A percentile compares a stretch with the other conserved stretches of the same genome.
phyloP scores from a whole-genome alignment of 1,140 invertebrate species.

The Oryctes rhinoceros region DNA sequence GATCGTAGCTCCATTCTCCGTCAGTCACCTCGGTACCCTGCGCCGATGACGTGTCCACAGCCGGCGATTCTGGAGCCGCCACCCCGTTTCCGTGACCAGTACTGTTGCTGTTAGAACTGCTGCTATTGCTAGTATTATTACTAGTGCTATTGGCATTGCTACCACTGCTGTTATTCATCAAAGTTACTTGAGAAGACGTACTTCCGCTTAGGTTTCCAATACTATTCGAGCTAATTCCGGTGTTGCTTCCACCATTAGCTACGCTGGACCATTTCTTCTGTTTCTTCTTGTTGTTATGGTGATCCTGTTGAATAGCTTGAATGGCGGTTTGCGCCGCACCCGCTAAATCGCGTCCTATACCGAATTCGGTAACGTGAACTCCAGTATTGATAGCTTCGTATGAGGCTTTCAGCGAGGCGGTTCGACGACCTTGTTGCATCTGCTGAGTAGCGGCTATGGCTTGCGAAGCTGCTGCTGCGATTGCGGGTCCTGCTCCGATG shows the following conservation, averaged over 20 bases:
- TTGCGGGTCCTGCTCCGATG: slow-evolving; percentile 85
- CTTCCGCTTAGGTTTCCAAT: not conserved
- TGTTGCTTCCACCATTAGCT: slow-evolving; percentile 47
- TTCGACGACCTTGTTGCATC: slow-evolving; percentile 93
- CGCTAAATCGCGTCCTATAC: slow-evolving; percentile 73
- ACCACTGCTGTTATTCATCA: slow-evolving; percentile 12
- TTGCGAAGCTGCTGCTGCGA: slow-evolving; percentile 94
- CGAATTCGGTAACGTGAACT: slow-evolving; percentile 66
- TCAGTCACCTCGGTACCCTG: slow-evolving; percentile 53
- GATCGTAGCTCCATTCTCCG: slow-evolving; percentile 82
- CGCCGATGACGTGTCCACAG: slow-evolving; percentile 46
- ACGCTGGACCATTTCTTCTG: slow-evolving; percentile 67
- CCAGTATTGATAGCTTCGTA: slow-evolving; percentile 84
- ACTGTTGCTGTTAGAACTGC: not conserved
- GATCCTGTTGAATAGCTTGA: slow-evolving; percentile 72
- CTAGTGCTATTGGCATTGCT: not conserved
- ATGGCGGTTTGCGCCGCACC: slow-evolving; percentile 82
- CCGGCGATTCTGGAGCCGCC: slow-evolving; percentile 51
- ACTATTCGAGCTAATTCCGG: slow-evolving; percentile 1
- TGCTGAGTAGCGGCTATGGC: slow-evolving; percentile 96
- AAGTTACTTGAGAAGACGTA: not conserved
- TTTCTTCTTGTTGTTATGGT: slow-evolving; percentile 70
- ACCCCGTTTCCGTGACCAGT: not conserved
- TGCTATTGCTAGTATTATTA: not conserved
- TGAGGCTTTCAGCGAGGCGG: slow-evolving; percentile 93